A percentile compares a stretch with the other conserved stretches of the same genome.
These are phyloP conservation scores for Centrocercus urophasianus DNA, from an alignment of 2,113 vertebrate species.

Conservation along the genomic window DNA sequence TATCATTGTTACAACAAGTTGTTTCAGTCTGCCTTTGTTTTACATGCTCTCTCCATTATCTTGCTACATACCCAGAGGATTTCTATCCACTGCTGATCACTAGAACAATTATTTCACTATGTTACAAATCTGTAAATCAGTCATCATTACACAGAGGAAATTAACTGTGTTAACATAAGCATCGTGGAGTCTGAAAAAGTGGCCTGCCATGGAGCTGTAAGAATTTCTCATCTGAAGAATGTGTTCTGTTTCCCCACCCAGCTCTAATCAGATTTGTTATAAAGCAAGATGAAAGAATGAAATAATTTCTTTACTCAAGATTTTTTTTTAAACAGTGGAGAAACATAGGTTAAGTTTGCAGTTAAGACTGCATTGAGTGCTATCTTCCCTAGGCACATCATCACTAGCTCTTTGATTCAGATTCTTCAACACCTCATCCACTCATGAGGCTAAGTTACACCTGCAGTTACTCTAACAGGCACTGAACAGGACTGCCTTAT, in stretches of 20 bases:
- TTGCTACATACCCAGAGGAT: background rate
- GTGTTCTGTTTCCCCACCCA: background rate
- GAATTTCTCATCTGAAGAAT: background rate
- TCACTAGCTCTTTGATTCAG: background rate
- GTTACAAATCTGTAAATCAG: background rate
- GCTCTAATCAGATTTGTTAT: background rate
- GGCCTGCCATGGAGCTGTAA: background rate
- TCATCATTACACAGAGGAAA: background rate
- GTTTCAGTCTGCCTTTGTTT: background rate
- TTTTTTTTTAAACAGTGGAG: too few relatives aligned
- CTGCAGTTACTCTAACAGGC: rapidly evolving
- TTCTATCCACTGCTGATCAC: background rate
- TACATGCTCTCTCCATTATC: background rate
- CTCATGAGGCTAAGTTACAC: background rate
- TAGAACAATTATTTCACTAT: background rate
- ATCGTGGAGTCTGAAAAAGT: background rate
- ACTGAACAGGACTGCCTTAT: background rate
- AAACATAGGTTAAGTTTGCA: background rate
- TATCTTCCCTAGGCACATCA: background rate
- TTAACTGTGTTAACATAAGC: background rate
- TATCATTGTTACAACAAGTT: background rate
- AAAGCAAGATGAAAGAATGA: background rate
- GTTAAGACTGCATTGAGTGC: background rate
- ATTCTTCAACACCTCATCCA: background rate
- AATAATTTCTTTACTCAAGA: too few relatives aligned